Evolutionary conservation across 2,113 vertebrate genomes (phyloP), one percentile per base, ranked within the genome.

Genomic region (Poecilia latipinna): DNA sequence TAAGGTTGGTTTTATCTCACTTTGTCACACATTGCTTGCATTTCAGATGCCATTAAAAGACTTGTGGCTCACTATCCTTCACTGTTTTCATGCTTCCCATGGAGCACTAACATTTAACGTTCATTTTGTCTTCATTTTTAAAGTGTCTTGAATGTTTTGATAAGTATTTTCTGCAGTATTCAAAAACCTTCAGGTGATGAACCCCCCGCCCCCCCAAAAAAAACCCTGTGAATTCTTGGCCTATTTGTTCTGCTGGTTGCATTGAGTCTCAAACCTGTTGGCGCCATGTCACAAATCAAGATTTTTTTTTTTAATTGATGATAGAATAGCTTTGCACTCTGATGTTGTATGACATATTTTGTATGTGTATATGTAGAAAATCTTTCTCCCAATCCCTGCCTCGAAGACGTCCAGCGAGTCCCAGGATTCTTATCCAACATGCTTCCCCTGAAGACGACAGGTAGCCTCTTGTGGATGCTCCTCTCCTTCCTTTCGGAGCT

Each of bases 371-470:
- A 88, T 79, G 37, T 91, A 93, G 90, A 93, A 91, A 86, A 89
- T 74, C 89, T 87, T 91, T 93, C 67, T 96, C 94, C 93, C 96
- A 95, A 92, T 97, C 97, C 90, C 94, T 98, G 95, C 96, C 96
- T 95, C 96, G 97, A 94, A 96, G 96, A 95, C 96, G 96, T 91
- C 95, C 97, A 86, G 95, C 96, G 94, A 98, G 97, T 90, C 97
- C 97, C 95, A 96, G 97, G 97, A 99, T 98, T 96, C 96, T 97
- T 93, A 98, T 98, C 94, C 96, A 98, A 94, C 97, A 98, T 94
- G 97, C 96, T 72, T 97, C 97, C 96, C 96, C 97, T 80, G 97
- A 98, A 94, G 97, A 98, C 92, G 97, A 98, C 97, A 98, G 97
- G 97, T 98, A 98, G 94, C 95, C 94, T 65, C 79, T 61, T 80